Evolutionary conservation across 1,140 invertebrate genomes (phyloP).

Genomic region (Leptonema lineaticorne): DNA sequence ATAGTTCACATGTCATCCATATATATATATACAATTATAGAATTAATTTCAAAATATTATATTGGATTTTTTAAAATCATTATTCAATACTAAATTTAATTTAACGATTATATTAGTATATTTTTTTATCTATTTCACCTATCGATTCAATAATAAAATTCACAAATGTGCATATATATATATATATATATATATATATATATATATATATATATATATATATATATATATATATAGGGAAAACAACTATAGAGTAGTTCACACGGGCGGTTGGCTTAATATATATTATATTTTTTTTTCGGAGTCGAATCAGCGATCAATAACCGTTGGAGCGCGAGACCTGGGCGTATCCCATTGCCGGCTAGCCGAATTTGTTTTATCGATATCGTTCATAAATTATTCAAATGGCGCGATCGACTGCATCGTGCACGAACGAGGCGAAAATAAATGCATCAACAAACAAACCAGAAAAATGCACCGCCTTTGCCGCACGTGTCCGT

Average conservation of each 20-base stretch:
- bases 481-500: too few relatives aligned
- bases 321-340: background rate
- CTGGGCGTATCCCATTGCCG: background rate
- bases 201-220: background rate
- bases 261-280: background rate
- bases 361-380: conserved; percentile 11
- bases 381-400: conserved; percentile 19
- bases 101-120: too few relatives aligned
- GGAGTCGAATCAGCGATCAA: background rate
- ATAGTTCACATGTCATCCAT: too few relatives aligned
- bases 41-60: too few relatives aligned
- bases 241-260: background rate
- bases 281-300: background rate
- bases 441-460: conserved; percentile 9
- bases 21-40: too few relatives aligned
- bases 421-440: background rate
- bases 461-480: conserved; percentile 1
- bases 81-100: too few relatives aligned
- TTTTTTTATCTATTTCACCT: too few relatives aligned
- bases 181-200: background rate
- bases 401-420: background rate
- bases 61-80: too few relatives aligned
- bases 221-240: background rate
- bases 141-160: too few relatives aligned
- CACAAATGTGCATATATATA: background rate